Conservation (phyloP, 1,140 invertebrate species). For the Cotesia typhae region DNA sequence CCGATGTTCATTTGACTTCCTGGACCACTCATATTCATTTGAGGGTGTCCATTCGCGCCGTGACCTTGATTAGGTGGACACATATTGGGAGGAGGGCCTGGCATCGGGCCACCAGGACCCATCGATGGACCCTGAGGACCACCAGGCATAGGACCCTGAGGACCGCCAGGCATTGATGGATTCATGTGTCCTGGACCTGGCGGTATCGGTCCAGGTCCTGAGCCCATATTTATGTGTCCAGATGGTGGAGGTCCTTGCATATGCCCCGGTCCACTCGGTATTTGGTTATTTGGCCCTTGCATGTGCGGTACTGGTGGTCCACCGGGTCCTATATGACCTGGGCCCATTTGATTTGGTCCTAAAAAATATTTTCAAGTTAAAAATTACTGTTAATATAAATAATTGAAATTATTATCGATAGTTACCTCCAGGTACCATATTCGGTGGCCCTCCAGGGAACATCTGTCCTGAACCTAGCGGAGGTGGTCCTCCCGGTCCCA, state of each 20-base stretch:
- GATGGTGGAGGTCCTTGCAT: slow-evolving; percentile 43
- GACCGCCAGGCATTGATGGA: slow-evolving; percentile 21
- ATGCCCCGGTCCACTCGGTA: slow-evolving; percentile 44
- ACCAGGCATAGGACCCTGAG: neutral
- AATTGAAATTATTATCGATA: neutral
- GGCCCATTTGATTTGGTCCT: slow-evolving; percentile 41
- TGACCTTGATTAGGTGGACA: slow-evolving; percentile 49
- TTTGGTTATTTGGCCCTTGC: slow-evolving; percentile 31
- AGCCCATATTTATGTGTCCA: slow-evolving; percentile 38
- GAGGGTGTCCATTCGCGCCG: slow-evolving; percentile 30
- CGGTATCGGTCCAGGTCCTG: slow-evolving; percentile 34
- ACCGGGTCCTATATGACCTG: slow-evolving; percentile 40
- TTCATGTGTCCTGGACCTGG: slow-evolving; percentile 33
- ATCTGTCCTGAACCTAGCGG: slow-evolving; percentile 44
- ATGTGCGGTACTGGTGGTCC: slow-evolving; percentile 28
- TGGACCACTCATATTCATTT: slow-evolving; percentile 32
- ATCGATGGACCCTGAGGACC: slow-evolving; percentile 43
- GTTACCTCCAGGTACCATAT: slow-evolving; percentile 46
- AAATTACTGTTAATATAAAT: neutral
- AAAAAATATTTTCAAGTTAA: neutral
- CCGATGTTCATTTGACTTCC: slow-evolving; percentile 31
- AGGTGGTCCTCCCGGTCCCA: slow-evolving; percentile 28
- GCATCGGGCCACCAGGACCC: slow-evolving; percentile 43
- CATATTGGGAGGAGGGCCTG: slow-evolving; percentile 47
- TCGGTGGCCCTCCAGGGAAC: slow-evolving; percentile 54